phyloP scores from a whole-genome alignment of 1,140 invertebrate species.

The Ephestia elutella region DNA sequence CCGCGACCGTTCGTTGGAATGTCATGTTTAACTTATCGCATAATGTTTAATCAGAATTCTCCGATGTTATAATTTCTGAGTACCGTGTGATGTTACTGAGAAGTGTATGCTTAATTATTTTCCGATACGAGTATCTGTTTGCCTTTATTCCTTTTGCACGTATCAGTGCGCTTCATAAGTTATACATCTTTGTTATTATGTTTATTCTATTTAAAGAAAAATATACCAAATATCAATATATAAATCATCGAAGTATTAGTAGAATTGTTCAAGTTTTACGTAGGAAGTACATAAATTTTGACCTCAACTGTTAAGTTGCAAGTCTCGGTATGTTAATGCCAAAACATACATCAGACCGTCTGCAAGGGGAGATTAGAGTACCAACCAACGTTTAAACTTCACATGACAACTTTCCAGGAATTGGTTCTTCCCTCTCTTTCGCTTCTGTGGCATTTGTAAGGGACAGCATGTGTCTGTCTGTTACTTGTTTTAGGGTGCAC shows the following conservation, averaged over 20 bases:
- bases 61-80: constrained; percentile 1
- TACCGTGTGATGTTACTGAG: neutral
- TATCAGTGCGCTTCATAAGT: neutral
- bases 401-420: constrained; percentile 1
- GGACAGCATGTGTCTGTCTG: neutral
- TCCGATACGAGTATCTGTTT: neutral
- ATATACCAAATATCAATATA: no score
- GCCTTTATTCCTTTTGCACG: neutral
- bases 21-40: constrained; percentile 2
- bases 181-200: no score
- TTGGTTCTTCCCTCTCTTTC: neutral
- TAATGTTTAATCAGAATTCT: constrained; percentile 1
- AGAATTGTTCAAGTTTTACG: no score
- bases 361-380: neutral
- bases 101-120: neutral
- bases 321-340: neutral
- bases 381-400: neutral
- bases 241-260: no score
- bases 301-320: no score
- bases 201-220: no score
- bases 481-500: constrained; percentile 6
- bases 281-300: no score
- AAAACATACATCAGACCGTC: constrained; percentile 12
- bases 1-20: neutral
- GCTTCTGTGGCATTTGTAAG: neutral